These are phyloP conservation scores for Callospermophilus lateralis DNA, from an alignment of 2,113 vertebrate species.

Conservation along the genomic window DNA sequence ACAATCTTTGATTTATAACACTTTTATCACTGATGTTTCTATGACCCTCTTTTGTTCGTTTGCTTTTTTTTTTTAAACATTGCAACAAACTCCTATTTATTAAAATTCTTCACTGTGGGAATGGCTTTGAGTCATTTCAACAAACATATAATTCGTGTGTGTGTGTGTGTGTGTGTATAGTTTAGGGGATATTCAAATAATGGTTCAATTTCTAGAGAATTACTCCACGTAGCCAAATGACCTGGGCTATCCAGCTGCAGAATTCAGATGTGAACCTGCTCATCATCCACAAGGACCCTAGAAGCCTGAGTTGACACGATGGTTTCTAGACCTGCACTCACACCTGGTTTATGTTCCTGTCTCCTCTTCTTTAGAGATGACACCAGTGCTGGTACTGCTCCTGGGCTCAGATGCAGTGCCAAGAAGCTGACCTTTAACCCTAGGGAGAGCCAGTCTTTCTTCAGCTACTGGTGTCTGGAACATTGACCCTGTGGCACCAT, in stretches of 20 bases:
- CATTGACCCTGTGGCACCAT: no score
- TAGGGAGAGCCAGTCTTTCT: not conserved
- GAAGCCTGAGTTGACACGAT: not conserved
- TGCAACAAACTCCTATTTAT: not conserved
- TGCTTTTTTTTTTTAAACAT: not conserved
- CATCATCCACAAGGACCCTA: not conserved
- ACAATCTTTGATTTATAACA: not conserved
- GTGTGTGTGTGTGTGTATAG: not conserved
- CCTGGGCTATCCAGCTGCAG: not conserved
- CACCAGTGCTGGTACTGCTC: not conserved
- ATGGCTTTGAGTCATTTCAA: not conserved
- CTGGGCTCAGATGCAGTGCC: not conserved
- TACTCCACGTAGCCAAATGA: not conserved
- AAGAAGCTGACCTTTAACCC: not conserved
- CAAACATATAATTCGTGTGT: not conserved
- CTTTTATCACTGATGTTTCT: not conserved
- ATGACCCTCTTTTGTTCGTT: not conserved
- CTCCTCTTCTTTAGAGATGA: not conserved
- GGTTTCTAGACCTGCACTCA: not conserved
- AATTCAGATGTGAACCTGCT: not conserved
- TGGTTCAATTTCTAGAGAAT: conserved; percentile 17
- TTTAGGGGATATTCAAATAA: conserved; percentile 2
- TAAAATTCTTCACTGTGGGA: not conserved
- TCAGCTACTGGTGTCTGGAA: not conserved
- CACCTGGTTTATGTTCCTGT: not conserved